Base-by-base conservation (phyloP, 1,140 invertebrate genomes). In the Drosophila kanapiae region DNA sequence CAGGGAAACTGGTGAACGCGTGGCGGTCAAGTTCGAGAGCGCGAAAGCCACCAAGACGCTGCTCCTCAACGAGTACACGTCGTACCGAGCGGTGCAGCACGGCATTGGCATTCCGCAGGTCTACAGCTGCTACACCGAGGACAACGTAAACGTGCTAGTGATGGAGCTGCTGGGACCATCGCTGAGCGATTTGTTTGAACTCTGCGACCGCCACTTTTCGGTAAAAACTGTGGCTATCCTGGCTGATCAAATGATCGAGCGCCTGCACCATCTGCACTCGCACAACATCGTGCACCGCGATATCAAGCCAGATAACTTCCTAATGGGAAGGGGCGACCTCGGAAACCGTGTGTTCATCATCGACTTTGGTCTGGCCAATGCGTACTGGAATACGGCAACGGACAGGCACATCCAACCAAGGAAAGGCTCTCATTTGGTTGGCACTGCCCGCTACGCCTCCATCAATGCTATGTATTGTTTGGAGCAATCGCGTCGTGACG, bases 191-290 rank as follows among this genome's bases (percentile, higher is more conserved):
- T 94, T 99, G 38, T 99, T 99, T 93, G 98, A 97, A 88, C 98
- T 97, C 94, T 99, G 98, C 93, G 96, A 96, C 6, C 95, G 98
- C 71, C 96, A 97, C 81, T 99, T 99, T 93, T 98, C 98, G 51
- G 97, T 99, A 93, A 99, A 99, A 94, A 99, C 98, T 76, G 98
- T 99, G 48, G 95, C 99, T 11, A 99, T 99, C 97, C 93, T 99
- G 78, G 98, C 97, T 79, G 97, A 98, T 93, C 98, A 98, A 93
- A 96, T 97, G 96, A 95, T 97, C 75, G 95, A 95, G 31, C 95
- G 98, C 86, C 96, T 99, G 86, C 97, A 99, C 93, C 98, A 95
- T 94, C 95, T 99, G 75, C 98, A 99, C 93, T 96, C 95, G 90
- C 98, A 98, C 93, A 96, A 96, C 87, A 99, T 98, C 93, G 98